Evolutionary conservation across 1,140 invertebrate species (phyloP).

Genomic region (Pteromalus puparum): DNA sequence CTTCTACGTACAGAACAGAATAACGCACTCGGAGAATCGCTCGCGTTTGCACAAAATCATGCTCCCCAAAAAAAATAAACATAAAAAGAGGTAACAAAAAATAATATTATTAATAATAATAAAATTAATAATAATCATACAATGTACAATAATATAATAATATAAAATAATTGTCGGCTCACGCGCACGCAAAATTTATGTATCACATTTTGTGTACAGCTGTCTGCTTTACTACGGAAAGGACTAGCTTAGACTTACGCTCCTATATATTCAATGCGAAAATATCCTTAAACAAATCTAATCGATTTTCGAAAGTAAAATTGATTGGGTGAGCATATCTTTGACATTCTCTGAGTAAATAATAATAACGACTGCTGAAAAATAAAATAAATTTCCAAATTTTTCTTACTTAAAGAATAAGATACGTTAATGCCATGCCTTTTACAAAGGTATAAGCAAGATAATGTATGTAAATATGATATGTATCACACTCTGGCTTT

Average conservation of each 20-base stretch:
- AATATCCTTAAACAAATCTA: slow-evolving; percentile 40
- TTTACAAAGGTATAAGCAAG: slow-evolving; percentile 45
- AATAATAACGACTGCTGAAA: not conserved
- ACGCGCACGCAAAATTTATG: slow-evolving; percentile 55
- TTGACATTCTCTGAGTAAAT: not conserved
- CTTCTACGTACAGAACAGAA: slow-evolving; percentile 13
- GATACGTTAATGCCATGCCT: slow-evolving; percentile 6
- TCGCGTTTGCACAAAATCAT: slow-evolving; percentile 31
- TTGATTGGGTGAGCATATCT: not conserved
- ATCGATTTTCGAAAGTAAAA: not conserved
- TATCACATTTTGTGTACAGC: slow-evolving; percentile 71
- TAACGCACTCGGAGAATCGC: not conserved
- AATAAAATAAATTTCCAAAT: slow-evolving; percentile 5
- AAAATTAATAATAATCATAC: slow-evolving; percentile 11
- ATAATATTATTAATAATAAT: slow-evolving; percentile 47
- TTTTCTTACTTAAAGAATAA: slow-evolving; percentile 4
- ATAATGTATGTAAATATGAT: slow-evolving; percentile 37
- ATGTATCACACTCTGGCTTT: slow-evolving; percentile 44
- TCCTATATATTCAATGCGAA: slow-evolving; percentile 45
- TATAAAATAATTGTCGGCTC: slow-evolving; percentile 35
- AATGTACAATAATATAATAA: slow-evolving; percentile 34
- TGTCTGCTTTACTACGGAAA: slow-evolving; percentile 61
- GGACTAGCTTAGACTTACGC: slow-evolving; percentile 68
- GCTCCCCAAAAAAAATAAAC: slow-evolving; percentile 36
- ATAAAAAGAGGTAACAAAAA: slow-evolving; percentile 52